Evolutionary conservation across 2,797 vertebrate genomes (phyloP).

Genomic region (Kryptopterus vitreolus): DNA sequence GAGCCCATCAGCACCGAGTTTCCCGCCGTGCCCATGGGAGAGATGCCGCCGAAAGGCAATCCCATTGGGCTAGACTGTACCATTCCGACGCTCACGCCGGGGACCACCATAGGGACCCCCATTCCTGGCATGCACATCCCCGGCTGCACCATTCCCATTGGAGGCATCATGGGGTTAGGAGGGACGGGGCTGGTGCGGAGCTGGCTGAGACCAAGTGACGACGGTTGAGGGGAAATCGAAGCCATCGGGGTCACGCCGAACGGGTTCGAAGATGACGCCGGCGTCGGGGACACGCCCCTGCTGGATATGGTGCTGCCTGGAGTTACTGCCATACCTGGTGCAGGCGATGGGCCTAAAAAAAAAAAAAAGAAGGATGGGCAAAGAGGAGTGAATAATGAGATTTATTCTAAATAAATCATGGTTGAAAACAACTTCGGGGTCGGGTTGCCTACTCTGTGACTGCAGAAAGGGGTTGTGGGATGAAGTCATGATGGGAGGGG

Average conservation of each 20-base stretch:
- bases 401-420: no score
- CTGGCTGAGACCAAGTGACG: slow-evolving; percentile 75
- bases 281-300: slow-evolving; percentile 77
- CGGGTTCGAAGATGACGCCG: slow-evolving; percentile 75
- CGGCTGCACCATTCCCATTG: slow-evolving; percentile 68
- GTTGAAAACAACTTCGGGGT: no score
- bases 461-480: slow-evolving; percentile 82
- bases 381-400: not conserved
- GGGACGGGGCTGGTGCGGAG: slow-evolving; percentile 80
- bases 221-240: slow-evolving; percentile 81
- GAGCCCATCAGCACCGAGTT: slow-evolving; percentile 69
- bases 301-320: slow-evolving; percentile 80
- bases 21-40: slow-evolving; percentile 74
- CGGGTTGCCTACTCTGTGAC: slow-evolving; percentile 77
- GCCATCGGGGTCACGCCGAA: slow-evolving; percentile 75
- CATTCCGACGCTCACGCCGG: slow-evolving; percentile 73
- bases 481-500: slow-evolving; percentile 75
- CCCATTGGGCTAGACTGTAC: slow-evolving; percentile 78
- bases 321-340: slow-evolving; percentile 75
- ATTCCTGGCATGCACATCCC: slow-evolving; percentile 67
- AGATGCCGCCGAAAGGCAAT: slow-evolving; percentile 75
- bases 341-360: slow-evolving; percentile 74
- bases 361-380: not conserved
- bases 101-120: slow-evolving; percentile 63
- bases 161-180: slow-evolving; percentile 72